These are phyloP conservation scores for Mellivora capensis DNA, from an alignment of 2,113 vertebrate genomes.

Conservation along the genomic window DNA sequence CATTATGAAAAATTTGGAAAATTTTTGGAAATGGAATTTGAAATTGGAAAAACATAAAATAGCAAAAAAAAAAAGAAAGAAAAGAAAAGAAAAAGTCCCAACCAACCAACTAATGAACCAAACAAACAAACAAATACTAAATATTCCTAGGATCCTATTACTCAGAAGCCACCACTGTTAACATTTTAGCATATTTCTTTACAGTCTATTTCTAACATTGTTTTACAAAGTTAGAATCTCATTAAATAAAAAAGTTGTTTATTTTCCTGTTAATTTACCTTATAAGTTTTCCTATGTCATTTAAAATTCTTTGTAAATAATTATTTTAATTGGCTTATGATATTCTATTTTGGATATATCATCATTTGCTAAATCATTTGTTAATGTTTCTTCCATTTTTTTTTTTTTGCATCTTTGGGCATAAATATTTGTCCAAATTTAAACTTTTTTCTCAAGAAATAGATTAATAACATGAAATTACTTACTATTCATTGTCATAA, in stretches of 20 bases:
- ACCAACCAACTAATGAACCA: too few species aligned
- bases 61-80: background rate
- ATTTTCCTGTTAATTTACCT: background rate
- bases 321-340: background rate
- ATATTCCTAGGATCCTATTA: background rate
- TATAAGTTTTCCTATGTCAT: background rate
- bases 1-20: background rate
- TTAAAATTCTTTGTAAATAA: slow-evolving; percentile 14
- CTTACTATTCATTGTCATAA: background rate
- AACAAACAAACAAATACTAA: too few species aligned
- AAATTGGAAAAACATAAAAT: background rate
- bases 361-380: background rate
- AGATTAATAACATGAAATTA: background rate
- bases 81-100: too few species aligned
- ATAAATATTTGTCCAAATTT: background rate
- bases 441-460: background rate
- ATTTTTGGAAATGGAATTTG: too few species aligned
- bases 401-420: background rate
- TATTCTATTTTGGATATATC: background rate
- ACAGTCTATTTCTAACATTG: background rate
- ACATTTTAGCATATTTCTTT: background rate
- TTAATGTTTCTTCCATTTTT: background rate
- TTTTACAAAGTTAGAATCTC: background rate
- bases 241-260: background rate
- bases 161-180: background rate